Conservation (phyloP, 2,888 invertebrate species). For the Platycheirus albimanus region DNA sequence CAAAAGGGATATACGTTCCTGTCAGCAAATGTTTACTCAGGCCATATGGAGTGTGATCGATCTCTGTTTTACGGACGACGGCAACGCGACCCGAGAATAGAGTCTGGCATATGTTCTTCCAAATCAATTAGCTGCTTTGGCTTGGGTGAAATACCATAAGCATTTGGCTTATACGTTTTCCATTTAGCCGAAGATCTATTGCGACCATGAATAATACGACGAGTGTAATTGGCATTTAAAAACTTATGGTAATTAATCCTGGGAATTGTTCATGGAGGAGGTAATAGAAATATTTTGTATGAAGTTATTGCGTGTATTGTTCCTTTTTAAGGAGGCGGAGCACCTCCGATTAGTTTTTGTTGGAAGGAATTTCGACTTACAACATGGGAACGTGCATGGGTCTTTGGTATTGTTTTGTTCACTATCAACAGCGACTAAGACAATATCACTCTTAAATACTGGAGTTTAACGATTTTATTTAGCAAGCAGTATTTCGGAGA, state of each 20-base stretch:
- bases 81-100: constrained; percentile 12
- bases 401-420: no score
- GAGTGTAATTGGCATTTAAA: constrained; percentile 72
- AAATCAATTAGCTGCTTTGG: constrained; percentile 55
- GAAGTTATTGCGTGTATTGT: constrained; percentile 11
- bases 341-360: no score
- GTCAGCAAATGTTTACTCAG: constrained; percentile 70
- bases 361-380: no score
- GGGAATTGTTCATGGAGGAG: constrained; percentile 10
- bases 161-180: constrained; percentile 13
- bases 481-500: no score
- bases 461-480: no score
- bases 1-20: constrained; percentile 72
- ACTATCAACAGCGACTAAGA: no score
- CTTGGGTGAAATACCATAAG: constrained; percentile 3
- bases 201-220: constrained; percentile 58
- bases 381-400: no score
- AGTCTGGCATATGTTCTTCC: constrained; percentile 18
- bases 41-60: constrained; percentile 60
- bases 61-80: constrained; percentile 26
- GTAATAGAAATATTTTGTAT: constrained; percentile 53
- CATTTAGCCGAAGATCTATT: constrained; percentile 66
- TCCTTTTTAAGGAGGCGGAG: neutral
- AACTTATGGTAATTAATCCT: constrained; percentile 60
- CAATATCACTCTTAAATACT: no score